These are phyloP conservation scores for Mobula birostris DNA, from an alignment of 2,113 vertebrate genomes.

Conservation along the genomic window DNA sequence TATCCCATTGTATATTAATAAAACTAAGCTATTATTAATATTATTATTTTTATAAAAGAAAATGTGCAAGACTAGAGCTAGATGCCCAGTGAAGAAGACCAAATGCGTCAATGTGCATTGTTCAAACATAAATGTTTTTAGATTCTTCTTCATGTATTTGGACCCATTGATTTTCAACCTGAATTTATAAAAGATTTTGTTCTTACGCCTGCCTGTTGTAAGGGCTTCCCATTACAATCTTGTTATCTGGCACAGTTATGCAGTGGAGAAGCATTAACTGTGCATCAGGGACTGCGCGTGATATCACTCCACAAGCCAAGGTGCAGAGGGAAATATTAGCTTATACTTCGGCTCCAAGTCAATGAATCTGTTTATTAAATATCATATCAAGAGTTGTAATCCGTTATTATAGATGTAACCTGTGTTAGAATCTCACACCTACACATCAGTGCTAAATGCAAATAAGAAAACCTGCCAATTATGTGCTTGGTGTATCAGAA, in stretches of 20 bases:
- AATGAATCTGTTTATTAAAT: conserved; percentile 23
- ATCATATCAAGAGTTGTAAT: neutral
- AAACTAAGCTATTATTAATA: too few species aligned
- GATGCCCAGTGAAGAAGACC: too few species aligned
- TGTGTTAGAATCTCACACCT: neutral
- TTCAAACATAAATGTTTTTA: neutral
- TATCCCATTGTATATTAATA: too few species aligned
- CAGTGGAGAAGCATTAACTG: neutral
- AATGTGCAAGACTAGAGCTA: too few species aligned
- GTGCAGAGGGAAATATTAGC: neutral
- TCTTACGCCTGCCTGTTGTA: neutral
- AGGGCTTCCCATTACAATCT: neutral
- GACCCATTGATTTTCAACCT: neutral
- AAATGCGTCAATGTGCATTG: neutral
- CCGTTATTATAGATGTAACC: neutral
- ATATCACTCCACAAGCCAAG: neutral
- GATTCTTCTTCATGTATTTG: neutral
- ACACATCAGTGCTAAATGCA: neutral
- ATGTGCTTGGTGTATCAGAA: conserved; percentile 5
- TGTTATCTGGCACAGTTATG: neutral
- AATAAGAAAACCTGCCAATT: neutral
- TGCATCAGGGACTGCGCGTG: neutral
- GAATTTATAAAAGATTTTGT: neutral
- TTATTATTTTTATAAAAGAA: too few species aligned
- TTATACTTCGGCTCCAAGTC: conserved; percentile 4